Evolutionary conservation across 2,113 vertebrate species (phyloP), one percentile per base, ranked within the genome.

Genomic region (Tauraco erythrolophus): DNA sequence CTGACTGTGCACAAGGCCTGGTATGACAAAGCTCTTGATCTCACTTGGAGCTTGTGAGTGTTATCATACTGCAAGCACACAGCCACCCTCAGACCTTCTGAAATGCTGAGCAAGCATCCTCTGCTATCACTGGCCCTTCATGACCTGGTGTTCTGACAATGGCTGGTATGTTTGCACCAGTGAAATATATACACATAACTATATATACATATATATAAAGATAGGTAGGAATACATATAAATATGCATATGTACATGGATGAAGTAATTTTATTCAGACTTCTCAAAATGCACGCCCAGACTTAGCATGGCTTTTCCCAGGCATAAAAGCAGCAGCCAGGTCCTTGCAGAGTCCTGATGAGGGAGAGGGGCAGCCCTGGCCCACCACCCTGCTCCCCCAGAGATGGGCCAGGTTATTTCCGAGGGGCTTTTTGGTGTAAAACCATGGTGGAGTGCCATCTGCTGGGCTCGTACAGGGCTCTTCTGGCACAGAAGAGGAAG

Each of bases 371-470:
- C 53, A 56, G 30, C 33, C 46, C 72, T 25, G 25, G 17, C 19
- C 51, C 76, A 62, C 4, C 37, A 16, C 4, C 1, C 51, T 43
- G 60, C 12, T 41, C 9, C 22, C 22, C 48, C 39, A 41, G 33
- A 45, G 33, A 21, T 35, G 66, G 28, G 43, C 19, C 22, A 24
- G 17, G 14, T 33, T 70, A 35, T n/a, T 61, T 41, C 9, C 14
- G 77, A 94, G 96, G 94, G 96, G 88, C 61, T 93, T 87, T 79
- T 51, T 0, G 0, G 53, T 27, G 57, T 65, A 64, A 91, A 39
- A 82, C 39, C 96, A 96, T 30, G n/a, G 90, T 77, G 85, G 90
- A 94, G 93, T 93, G 94, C 96, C 96, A 97, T 93, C 97, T 98
- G 86, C 95, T 98, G 96, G 95, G 91, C 84, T 51, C 28, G 18